Evolutionary conservation across 1,140 invertebrate genomes (phyloP), one percentile per base, ranked within the genome.

Genomic region (Drosophila lacteicornis): DNA sequence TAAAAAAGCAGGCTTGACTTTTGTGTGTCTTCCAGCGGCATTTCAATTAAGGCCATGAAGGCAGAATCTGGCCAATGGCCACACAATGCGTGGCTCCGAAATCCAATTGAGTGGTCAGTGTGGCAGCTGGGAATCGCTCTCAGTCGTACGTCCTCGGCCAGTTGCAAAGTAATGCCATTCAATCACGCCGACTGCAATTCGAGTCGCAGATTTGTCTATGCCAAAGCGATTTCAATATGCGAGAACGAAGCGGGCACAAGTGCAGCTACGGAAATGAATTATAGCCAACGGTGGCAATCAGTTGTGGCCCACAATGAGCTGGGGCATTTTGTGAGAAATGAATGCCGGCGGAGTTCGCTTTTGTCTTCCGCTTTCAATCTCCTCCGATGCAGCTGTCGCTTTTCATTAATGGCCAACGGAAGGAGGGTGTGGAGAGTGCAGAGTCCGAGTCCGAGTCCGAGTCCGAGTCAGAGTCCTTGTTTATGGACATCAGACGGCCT

Each of bases 1-100:
- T 25, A 22, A 40, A 38, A n/a, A 22, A 4, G 13, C 8, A 15
- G 6, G 2, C 11, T n/a, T 22, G 1, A 15, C 45, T 62, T 49
- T n/a, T 33, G 9, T 51, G 13, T 22, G 13, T 15, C 25, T 55
- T 13, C 3, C 50, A 73, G 22, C 15, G 51, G 30, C 22, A 42
- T 66, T 82, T 74, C 75, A 82, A 82, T 82, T 78, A 82, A 74
- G 67, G 67, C 68, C 77, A 68, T 74, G 55, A 78, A 50, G 46
- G 36, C 49, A 36, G 27, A 42, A 6, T 46, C 40, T n/a, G 49
- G 25, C 38, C 67, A 68, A 45, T 61, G 19, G 30, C 43, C 56
- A 75, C 79, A 80, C 66, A 81, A 66, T 75, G 73, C 43, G 17
- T 30, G 51, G 40, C 67, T 60, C 42, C 38, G 63, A 47, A 75